These are phyloP conservation scores for Leptoteleia sp. DNA, from an alignment of 1,140 invertebrate species.

Conservation along the genomic window DNA sequence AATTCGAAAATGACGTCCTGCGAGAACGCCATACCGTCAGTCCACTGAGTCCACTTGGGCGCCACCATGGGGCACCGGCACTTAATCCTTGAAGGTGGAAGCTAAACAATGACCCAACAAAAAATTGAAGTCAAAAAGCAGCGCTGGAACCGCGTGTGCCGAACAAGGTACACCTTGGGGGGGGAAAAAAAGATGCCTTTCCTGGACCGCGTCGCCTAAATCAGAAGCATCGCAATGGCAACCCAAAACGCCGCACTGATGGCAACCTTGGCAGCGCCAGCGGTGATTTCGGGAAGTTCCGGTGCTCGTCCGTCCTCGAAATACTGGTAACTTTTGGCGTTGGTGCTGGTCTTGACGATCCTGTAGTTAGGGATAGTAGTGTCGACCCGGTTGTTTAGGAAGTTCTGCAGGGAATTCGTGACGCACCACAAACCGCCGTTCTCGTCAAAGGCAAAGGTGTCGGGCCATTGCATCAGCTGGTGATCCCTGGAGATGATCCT, in stretches of 20 bases:
- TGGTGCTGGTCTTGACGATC: constrained; percentile 81
- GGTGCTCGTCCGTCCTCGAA: constrained; percentile 75
- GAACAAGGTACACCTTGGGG: background rate
- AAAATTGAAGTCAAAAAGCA: constrained; percentile 9
- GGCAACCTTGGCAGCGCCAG: constrained; percentile 66
- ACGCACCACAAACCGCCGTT: constrained; percentile 84
- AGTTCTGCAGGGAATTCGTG: constrained; percentile 85
- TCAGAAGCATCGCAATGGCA: constrained; percentile 19
- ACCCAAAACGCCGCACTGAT: constrained; percentile 26
- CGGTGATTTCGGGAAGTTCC: constrained; percentile 69
- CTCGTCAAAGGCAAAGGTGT: constrained; percentile 86
- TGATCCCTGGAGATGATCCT: constrained; percentile 85
- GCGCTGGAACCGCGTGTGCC: background rate
- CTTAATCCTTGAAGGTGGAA: constrained; percentile 3
- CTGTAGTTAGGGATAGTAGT: constrained; percentile 83
- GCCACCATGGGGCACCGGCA: background rate
- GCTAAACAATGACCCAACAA: constrained; percentile 2
- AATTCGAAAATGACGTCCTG: background rate
- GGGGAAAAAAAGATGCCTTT: constrained; percentile 5
- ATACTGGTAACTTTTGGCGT: constrained; percentile 85
- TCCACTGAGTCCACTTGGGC: constrained; percentile 19
- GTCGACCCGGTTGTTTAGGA: constrained; percentile 82
- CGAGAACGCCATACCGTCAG: constrained; percentile 6
- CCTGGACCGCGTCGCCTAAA: constrained; percentile 1
- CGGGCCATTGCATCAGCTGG: constrained; percentile 86